Conservation (phyloP, 2,797 vertebrate genomes). For the Eulemur rubriventer region DNA sequence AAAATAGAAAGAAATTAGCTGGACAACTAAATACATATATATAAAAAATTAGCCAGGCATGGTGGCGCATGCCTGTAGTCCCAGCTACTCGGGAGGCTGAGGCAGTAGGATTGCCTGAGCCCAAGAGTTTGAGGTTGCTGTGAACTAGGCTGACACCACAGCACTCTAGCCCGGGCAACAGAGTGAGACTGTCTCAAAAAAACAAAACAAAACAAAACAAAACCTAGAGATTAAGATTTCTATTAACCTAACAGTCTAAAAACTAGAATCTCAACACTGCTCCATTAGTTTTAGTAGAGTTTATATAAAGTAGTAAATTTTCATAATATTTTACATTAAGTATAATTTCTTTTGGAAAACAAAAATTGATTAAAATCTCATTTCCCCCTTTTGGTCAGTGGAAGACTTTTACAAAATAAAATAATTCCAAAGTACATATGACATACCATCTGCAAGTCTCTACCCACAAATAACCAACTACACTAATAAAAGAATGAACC, state of each 20-base stretch:
- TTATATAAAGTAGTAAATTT: neutral
- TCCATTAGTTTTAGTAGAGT: neutral
- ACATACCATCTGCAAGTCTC: neutral
- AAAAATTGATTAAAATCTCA: conserved; percentile 25
- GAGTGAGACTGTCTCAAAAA: too few species aligned
- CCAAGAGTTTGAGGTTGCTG: too few species aligned
- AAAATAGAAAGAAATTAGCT: too few species aligned
- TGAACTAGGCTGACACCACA: too few species aligned
- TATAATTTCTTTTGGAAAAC: conserved; percentile 28
- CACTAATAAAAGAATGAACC: neutral
- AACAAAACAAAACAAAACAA: neutral
- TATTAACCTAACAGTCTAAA: neutral
- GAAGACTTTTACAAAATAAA: conserved; percentile 25
- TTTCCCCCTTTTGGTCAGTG: neutral
- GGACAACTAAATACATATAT: too few species aligned
- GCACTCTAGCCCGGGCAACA: too few species aligned
- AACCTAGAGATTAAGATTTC: conserved; percentile 14
- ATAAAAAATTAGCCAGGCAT: too few species aligned
- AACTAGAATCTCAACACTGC: neutral
- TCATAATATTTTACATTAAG: conserved; percentile 7
- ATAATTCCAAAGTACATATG: conserved; percentile 18
- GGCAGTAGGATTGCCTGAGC: too few species aligned
- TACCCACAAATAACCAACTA: neutral
- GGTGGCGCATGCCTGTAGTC: too few species aligned
- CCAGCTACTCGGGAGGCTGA: too few species aligned